phyloP scores from a whole-genome alignment of 64 coral and sea anemone genomes.

The Stichodactyla helianthus region DNA sequence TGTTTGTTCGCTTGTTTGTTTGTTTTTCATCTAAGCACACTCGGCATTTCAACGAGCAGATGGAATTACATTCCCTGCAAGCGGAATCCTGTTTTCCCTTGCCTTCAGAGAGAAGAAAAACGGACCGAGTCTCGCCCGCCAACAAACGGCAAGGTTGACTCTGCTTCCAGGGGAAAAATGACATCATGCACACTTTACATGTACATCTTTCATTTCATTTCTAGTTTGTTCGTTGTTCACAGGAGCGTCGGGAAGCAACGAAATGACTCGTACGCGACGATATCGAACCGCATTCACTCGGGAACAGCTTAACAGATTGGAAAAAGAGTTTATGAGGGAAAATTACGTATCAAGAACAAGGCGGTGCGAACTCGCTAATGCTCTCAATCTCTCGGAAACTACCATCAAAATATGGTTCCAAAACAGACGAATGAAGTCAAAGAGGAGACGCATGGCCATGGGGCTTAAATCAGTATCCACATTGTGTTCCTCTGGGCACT shows the following conservation, averaged over 20 bases:
- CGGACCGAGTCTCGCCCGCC: too few relatives aligned
- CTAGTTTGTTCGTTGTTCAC: background rate
- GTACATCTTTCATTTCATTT: background rate
- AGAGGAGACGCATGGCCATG: conserved; percentile 71
- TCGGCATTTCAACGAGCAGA: too few relatives aligned
- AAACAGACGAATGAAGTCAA: conserved; percentile 90
- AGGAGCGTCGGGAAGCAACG: conserved; percentile 19
- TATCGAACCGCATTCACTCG: conserved; percentile 89
- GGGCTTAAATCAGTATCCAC: conserved; percentile 84
- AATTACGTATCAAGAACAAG: conserved; percentile 87
- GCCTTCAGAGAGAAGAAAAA: too few relatives aligned
- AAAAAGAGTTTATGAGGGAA: conserved; percentile 88
- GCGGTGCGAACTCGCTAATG: conserved; percentile 70
- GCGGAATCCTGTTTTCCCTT: too few relatives aligned
- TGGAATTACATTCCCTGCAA: too few relatives aligned
- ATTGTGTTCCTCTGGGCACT: conserved; percentile 65
- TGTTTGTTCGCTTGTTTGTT: too few relatives aligned
- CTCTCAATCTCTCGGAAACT: conserved; percentile 83
- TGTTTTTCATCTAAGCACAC: too few relatives aligned
- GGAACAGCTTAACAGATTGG: conserved; percentile 77
- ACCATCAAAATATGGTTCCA: conserved; percentile 97
- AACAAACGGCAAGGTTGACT: too few relatives aligned
- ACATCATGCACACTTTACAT: too few relatives aligned
- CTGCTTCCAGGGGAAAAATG: too few relatives aligned
- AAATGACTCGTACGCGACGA: conserved; percentile 69